Conservation (phyloP, 2,797 vertebrate species). For the Spinus olivaceus region DNA sequence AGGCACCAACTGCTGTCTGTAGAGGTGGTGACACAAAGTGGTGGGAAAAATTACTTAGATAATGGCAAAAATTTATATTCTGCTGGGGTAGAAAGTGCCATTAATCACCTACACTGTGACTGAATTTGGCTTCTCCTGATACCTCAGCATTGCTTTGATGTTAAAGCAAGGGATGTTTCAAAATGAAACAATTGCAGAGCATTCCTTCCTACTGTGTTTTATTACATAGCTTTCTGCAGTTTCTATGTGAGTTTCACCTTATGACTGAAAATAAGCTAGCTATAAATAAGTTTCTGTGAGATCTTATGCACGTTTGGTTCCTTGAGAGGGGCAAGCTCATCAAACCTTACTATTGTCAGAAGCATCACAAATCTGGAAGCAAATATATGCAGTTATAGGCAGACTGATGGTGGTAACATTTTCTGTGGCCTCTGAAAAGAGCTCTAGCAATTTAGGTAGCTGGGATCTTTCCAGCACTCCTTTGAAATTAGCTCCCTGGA, state of each 20-base stretch:
- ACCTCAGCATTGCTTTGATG: neutral
- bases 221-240: neutral
- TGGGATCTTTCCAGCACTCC: neutral
- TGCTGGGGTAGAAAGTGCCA: neutral
- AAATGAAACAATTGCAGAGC: neutral
- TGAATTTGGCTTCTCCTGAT: neutral
- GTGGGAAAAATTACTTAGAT: neutral
- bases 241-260: neutral
- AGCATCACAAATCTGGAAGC: neutral
- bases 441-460: neutral
- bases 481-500: neutral
- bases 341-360: neutral
- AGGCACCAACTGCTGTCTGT: neutral
- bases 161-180: neutral
- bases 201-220: neutral
- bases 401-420: neutral
- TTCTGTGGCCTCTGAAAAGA: neutral
- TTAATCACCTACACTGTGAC: neutral
- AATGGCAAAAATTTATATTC: neutral
- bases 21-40: rapidly evolving
- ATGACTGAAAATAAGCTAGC: neutral
- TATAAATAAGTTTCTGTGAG: neutral
- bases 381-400: neutral
- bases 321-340: neutral
- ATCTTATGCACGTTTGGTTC: neutral